Conservation (phyloP, 2,797 vertebrate genomes). For the Natrix natrix region DNA sequence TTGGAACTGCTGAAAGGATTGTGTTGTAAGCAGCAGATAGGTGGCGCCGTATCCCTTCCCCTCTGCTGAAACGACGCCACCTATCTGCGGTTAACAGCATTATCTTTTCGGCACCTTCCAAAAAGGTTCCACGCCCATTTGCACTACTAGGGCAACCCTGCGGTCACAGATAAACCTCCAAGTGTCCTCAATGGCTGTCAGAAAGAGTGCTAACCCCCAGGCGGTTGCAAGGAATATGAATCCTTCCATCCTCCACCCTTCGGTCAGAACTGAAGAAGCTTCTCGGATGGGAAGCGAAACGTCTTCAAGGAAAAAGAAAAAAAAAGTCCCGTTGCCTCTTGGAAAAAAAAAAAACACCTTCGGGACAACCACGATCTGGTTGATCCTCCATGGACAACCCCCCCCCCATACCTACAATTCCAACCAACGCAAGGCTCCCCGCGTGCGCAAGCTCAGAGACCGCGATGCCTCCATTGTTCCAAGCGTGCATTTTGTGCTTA, state of each 20-base stretch:
- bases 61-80: no score
- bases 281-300: background rate
- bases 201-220: background rate
- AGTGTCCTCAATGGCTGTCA: background rate
- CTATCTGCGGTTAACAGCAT: background rate
- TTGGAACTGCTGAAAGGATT: background rate
- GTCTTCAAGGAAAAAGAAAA: background rate
- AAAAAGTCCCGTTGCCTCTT: background rate
- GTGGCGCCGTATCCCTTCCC: background rate
- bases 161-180: background rate
- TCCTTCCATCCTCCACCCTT: background rate
- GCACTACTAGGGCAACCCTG: background rate
- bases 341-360: background rate
- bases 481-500: background rate
- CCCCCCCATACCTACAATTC: background rate
- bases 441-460: background rate
- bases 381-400: background rate
- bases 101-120: background rate
- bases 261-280: no score
- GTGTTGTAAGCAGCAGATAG: background rate
- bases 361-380: background rate
- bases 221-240: background rate
- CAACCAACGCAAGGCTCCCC: background rate
- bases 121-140: background rate
- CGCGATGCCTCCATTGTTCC: background rate